Conservation (phyloP, 1,140 invertebrate genomes). For the Chironomus tepperi region DNA sequence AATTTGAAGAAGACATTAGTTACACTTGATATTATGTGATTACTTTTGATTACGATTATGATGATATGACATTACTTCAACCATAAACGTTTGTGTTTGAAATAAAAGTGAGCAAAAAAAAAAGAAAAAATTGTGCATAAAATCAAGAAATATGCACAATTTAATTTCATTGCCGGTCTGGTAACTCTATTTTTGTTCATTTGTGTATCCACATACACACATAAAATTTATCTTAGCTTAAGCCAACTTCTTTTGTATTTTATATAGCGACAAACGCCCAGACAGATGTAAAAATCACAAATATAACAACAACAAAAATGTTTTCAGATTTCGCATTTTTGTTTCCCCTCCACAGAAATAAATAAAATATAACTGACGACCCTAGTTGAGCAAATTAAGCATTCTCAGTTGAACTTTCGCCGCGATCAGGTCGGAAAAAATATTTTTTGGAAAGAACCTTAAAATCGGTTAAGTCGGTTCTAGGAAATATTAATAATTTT, state of each 20-base stretch:
- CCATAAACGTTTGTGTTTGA: too few species aligned
- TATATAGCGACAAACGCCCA: not conserved
- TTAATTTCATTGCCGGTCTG: conserved; percentile 5
- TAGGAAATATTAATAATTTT: not conserved
- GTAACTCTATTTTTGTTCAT: not conserved
- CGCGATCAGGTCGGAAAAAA: not conserved
- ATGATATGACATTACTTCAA: too few species aligned
- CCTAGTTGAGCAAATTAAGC: not conserved
- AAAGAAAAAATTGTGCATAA: too few species aligned
- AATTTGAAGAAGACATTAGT: too few species aligned
- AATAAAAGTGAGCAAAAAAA: too few species aligned
- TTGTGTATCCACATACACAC: too few species aligned
- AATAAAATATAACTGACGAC: conserved; percentile 20
- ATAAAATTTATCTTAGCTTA: too few species aligned
- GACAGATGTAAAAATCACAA: not conserved
- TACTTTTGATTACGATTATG: too few species aligned
- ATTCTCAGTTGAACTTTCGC: conserved; percentile 22
- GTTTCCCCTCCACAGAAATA: conserved; percentile 13
- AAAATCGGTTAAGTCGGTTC: not conserved
- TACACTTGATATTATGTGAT: too few species aligned
- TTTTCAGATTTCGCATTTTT: not conserved
- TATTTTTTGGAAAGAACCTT: not conserved
- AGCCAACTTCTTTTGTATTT: too few species aligned
- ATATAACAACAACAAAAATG: not conserved
- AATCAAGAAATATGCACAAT: not conserved